phyloP scores from a whole-genome alignment of 1,140 invertebrate genomes.

The Ladona fulva region DNA sequence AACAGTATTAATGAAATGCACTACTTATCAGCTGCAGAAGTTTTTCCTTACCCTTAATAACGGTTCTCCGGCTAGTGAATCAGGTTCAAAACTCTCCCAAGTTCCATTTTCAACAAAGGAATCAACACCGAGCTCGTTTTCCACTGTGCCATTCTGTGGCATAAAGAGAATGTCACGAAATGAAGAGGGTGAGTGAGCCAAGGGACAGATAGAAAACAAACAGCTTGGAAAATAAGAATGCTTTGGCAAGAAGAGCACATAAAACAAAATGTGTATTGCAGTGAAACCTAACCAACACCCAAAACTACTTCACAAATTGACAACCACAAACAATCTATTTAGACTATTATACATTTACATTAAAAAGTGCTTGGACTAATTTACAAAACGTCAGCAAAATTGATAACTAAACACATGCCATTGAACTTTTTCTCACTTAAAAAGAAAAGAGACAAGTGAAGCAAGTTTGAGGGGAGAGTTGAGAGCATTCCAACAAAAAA shows the following conservation, averaged over 20 bases:
- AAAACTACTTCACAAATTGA: background rate
- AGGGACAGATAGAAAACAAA: constrained; percentile 12
- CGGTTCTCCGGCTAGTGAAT: constrained; percentile 43
- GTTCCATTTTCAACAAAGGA: constrained; percentile 48
- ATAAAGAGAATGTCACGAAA: constrained; percentile 15
- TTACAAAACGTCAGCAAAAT: too few species aligned
- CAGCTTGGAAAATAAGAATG: constrained; percentile 1
- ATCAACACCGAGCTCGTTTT: constrained; percentile 32
- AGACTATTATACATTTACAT: too few species aligned
- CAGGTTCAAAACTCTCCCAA: constrained; percentile 50
- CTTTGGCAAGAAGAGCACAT: background rate
- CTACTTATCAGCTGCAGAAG: background rate
- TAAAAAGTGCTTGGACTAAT: too few species aligned
- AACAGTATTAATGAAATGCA: constrained; percentile 12
- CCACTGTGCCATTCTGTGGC: constrained; percentile 23
- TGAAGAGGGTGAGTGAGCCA: constrained; percentile 1
- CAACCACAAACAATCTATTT: too few species aligned
- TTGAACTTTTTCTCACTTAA: too few species aligned
- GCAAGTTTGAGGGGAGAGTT: too few species aligned
- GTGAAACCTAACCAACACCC: background rate
- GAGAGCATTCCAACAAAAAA: too few species aligned
- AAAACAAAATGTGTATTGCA: constrained; percentile 11
- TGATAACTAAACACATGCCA: too few species aligned
- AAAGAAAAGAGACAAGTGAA: too few species aligned
- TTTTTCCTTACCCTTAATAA: constrained; percentile 42